These are phyloP conservation scores for Mactromeris polynyma DNA, from an alignment of 2,888 invertebrate species.

Conservation along the genomic window DNA sequence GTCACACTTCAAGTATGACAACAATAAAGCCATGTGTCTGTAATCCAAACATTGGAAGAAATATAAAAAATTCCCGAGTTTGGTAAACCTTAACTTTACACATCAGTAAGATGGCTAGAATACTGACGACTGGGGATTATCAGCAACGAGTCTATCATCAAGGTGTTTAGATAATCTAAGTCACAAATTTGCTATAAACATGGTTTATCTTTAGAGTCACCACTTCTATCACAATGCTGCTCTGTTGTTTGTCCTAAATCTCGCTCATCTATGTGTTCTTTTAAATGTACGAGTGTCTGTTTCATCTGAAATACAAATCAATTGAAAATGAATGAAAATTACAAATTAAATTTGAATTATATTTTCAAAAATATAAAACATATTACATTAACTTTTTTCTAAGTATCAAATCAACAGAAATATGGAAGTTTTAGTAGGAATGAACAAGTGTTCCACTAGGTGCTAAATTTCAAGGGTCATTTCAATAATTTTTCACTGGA, in stretches of 20 bases:
- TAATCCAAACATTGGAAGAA: not conserved
- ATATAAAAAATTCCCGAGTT: not conserved
- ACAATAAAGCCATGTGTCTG: not conserved
- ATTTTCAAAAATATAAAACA: too few species aligned
- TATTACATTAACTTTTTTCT: too few species aligned
- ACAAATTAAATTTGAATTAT: too few species aligned
- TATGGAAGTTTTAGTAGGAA: not conserved
- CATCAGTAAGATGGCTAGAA: not conserved
- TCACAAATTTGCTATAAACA: constrained; percentile 1
- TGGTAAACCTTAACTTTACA: not conserved
- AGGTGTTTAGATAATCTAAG: not conserved
- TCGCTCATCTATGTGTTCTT: constrained; percentile 62
- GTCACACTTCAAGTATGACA: not conserved
- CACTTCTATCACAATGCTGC: constrained; percentile 7
- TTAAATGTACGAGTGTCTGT: constrained; percentile 62
- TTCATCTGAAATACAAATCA: constrained; percentile 75
- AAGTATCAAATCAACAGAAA: not conserved
- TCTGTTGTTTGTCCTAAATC: not conserved
- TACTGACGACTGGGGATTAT: not conserved
- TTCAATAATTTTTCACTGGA: too few species aligned
- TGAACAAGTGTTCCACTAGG: too few species aligned
- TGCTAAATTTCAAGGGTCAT: too few species aligned
- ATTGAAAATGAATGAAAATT: not conserved
- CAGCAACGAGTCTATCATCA: not conserved
- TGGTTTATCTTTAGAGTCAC: not conserved